Evolutionary conservation across 2,888 invertebrate genomes (phyloP), one percentile per base, ranked within the genome.

Genomic region (Idaea straminata): DNA sequence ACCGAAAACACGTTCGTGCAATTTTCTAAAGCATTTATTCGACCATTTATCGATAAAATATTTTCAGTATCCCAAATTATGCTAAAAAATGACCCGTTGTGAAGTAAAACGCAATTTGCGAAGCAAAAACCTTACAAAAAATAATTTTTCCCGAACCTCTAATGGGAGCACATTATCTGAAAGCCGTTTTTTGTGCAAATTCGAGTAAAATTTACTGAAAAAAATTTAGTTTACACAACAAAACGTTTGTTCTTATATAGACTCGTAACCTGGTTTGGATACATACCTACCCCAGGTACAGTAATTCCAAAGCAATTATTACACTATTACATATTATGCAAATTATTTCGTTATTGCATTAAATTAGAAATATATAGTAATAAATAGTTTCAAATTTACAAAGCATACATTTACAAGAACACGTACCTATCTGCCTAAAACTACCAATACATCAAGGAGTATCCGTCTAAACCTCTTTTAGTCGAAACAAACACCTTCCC

Each of bases 151-250:
- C 80, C 78, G 82, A 85, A 85, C 86, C 84, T 80, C 83, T 89
- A 86, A 89, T 87, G 86, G 86, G 67, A 74, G 79, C 76, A 84
- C 84, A 86, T 89, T 89, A 89, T 89, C 84, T 80, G 80, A 87
- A 88, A 87, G 83, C 81, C 85, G 84, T 85, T 89, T 59, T 85
- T 84, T 84, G 82, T 79, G 77, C 77, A 83, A 86, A 85, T 84
- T 74, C 77, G 81, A 85, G 82, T 82, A 83, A 87, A 86, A 87
- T 87, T 86, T 85, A 86, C 83, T 82, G 82, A 74, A 75, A 73
- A 82, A 47, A 13, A 47, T 6, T 7, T 13, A 10, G 47, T 47
- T 10, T 47, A 47, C 0, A 47, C 4, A 47, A 47, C 47, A 47
- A 47, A 47, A 7, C 13, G 10, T 47, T 13, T 47, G 47, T 47